Base-by-base conservation (phyloP, 2,888 invertebrate species). In the Thymelicus lineola region DNA sequence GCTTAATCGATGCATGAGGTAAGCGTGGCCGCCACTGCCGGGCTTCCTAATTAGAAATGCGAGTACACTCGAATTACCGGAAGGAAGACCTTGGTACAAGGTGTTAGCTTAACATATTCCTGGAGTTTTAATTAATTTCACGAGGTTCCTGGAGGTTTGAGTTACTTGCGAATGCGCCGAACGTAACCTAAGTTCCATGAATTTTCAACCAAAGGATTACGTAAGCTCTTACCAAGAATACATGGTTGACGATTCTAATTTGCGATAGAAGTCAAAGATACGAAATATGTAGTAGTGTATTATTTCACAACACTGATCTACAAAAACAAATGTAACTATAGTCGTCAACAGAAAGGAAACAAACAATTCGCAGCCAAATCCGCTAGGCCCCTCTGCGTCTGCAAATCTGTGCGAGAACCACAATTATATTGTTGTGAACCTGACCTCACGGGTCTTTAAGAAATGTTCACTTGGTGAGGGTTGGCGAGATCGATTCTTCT, bases 1-100 rank as follows among this genome's bases (percentile, higher is more conserved):
- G 71, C 66, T 72, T 71, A 68, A 72, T 74, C 70, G 69, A 71
- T 66, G 58, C 72, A 71, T 46, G 68, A 55, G 61, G 66, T 53
- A 48, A 46, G 60, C 72, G 42, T 45, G 58, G 48, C 12, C 45
- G 45, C 28, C 28, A 28, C 5, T 28, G 28, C 28, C 3, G 50
- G 62, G 67, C 72, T 71, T 65, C 71, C 50, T 65, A 67, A 67
- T 71, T 70, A 69, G 48, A 63, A 48, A 38, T 35, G 62, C 55
- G 15, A 28, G 35, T 55, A 55, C 62, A 65, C 70, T 66, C 68
- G 50, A 67, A 65, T 72, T 72, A 68, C 65, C 38, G 70, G 60
- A 62, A 60, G 57, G 67, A 64, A 63, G 57, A 69, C 63, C 36
- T 48, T 36, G 28, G 20, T 45, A 48, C 1, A 63, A 17, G 14